These are phyloP conservation scores for Euleptes europaea DNA, from an alignment of 2,113 vertebrate genomes.

Conservation along the genomic window DNA sequence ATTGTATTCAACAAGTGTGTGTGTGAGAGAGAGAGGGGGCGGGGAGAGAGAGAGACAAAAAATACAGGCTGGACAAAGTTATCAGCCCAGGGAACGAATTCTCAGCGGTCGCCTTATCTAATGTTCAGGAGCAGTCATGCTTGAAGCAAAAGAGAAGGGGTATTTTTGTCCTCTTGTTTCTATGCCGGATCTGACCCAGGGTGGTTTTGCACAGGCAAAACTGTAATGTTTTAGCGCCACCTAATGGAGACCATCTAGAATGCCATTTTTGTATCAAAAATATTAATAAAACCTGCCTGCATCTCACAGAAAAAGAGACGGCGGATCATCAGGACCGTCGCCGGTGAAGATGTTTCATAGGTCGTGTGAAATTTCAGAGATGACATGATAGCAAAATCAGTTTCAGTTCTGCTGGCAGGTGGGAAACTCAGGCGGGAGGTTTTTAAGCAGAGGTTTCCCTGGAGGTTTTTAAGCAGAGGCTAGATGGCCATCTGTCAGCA, in stretches of 20 bases:
- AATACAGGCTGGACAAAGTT: neutral
- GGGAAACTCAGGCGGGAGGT: too few species aligned
- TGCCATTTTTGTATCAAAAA: neutral
- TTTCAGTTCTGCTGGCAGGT: too few species aligned
- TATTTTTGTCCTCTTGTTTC: neutral
- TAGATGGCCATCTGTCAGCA: too few species aligned
- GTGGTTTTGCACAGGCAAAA: neutral
- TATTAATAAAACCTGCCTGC: too few species aligned
- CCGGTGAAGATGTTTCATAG: too few species aligned
- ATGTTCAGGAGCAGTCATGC: neutral
- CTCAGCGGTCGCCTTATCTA: neutral
- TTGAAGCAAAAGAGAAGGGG: neutral
- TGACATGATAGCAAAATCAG: too few species aligned
- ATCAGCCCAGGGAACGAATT: neutral
- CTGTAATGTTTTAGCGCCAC: slow-evolving; percentile 53
- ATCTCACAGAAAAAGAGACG: neutral
- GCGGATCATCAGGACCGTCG: too few species aligned
- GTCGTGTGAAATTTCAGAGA: too few species aligned
- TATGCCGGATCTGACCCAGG: neutral
- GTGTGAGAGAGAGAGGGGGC: too few species aligned
- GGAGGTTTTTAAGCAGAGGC: too few species aligned
- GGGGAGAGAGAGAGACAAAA: neutral
- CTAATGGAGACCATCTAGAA: slow-evolving; percentile 37
- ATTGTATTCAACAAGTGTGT: too few species aligned
- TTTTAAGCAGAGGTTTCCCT: too few species aligned